Evolutionary conservation across 2,113 vertebrate species (phyloP), one percentile per base, ranked within the genome.

Genomic region (Gadus chalcogrammus): DNA sequence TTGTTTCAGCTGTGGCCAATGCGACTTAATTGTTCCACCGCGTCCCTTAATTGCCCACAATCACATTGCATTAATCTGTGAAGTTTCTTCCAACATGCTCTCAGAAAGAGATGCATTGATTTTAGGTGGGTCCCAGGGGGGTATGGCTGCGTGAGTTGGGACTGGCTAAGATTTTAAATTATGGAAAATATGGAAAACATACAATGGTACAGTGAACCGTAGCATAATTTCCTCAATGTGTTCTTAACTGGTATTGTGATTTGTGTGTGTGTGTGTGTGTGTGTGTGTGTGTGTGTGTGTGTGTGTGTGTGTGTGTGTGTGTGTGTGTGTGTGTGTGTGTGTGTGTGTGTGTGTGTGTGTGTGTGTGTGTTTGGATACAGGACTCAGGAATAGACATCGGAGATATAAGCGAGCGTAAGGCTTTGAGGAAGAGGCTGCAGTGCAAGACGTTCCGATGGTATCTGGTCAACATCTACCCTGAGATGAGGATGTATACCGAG

Each of bases 371-470:
- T 65, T 82, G 27, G 64, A 60, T 65, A 15, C 85, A 99, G 97
- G 96, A 98, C 88, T 93, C 97, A 0, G 97, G 97, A 61, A 98
- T 99, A 38, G 96, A 99, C 88, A 97, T 99, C 0, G 97, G 97
- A 0, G 95, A 98, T 81, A 94, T 99, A 81, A 94, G 94, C 0
- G 93, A 95, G 70, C 93, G 97, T 84, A 98, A 97, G 82, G 96
- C 96, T 48, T 87, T 99, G 75, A 93, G 97, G 85, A 99, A 98
- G 42, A 94, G 93, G 78, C 93, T 99, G 31, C 95, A 96, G 78
- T 99, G 97, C 87, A 99, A 98, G 90, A 98, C 95, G 5, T 99
- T 99, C 73, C 92, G 95, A 13, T 99, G 97, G 97, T 99, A 99
- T 71, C 93, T 99, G 79, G 96, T 98, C 89, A 98, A 94, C 17